phyloP scores from a whole-genome alignment of 1,140 invertebrate species.

The Drosophila athabasca region DNA sequence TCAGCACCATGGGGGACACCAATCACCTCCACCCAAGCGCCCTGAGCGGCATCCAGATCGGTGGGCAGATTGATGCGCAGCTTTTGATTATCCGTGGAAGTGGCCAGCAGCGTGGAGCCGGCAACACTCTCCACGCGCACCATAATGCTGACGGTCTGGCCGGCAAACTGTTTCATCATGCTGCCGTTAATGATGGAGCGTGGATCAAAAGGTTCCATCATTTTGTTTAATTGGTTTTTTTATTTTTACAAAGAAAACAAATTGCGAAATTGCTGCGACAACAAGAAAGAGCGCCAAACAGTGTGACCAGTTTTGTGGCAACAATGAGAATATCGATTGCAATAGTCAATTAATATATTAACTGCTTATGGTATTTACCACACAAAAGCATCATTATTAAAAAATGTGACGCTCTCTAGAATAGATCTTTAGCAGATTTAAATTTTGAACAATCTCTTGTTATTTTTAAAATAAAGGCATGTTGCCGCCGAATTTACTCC shows the following conservation, averaged over 20 bases:
- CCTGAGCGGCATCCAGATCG: slow-evolving; percentile 40
- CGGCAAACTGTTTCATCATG: slow-evolving; percentile 67
- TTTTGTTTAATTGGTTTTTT: background rate
- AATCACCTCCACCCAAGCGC: slow-evolving; percentile 76
- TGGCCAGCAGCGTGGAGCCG: slow-evolving; percentile 57
- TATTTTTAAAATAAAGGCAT: too few species aligned
- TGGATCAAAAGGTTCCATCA: slow-evolving; percentile 62
- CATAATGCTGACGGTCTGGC: slow-evolving; percentile 71
- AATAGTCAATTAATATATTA: too few species aligned
- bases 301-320: too few species aligned
- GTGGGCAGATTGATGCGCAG: slow-evolving; percentile 58
- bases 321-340: too few species aligned
- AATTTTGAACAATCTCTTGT: too few species aligned
- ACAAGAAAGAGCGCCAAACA: slow-evolving; percentile 43
- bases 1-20: slow-evolving; percentile 58
- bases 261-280: slow-evolving; percentile 8
- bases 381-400: too few species aligned
- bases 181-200: slow-evolving; percentile 67
- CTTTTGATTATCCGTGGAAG: slow-evolving; percentile 69
- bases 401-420: too few species aligned
- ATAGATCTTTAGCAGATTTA: too few species aligned
- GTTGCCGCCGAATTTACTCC: too few species aligned
- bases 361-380: too few species aligned
- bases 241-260: background rate
- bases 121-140: slow-evolving; percentile 69